Evolutionary conservation across 2,888 invertebrate species (phyloP).

Genomic region (Melieria omissa): DNA sequence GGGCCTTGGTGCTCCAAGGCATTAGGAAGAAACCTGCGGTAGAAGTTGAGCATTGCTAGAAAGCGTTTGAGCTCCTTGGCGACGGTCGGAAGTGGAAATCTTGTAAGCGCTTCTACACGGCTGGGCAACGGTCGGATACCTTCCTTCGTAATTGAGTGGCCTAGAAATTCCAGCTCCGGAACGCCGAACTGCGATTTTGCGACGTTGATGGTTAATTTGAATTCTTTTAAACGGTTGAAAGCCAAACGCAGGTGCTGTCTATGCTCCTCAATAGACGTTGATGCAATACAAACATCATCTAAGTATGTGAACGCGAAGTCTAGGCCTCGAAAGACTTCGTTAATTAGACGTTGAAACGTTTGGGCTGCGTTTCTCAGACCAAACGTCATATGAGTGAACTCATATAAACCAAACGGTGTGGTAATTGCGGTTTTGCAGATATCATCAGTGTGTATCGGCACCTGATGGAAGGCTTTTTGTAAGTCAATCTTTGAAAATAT

Average conservation of each 20-base stretch:
- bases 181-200: conserved; percentile 25
- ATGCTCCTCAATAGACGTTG: conserved; percentile 26
- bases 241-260: conserved; percentile 12
- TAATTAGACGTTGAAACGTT: conserved; percentile 43
- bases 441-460: conserved; percentile 22
- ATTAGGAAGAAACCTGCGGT: conserved; percentile 31
- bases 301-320: conserved; percentile 33
- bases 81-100: neutral
- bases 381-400: conserved; percentile 46
- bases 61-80: conserved; percentile 40
- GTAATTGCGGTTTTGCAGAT: conserved; percentile 28
- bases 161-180: conserved; percentile 45
- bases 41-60: conserved; percentile 31
- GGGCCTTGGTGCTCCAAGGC: conserved; percentile 27
- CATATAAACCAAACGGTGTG: conserved; percentile 8
- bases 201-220: conserved; percentile 30
- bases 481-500: conserved; percentile 32
- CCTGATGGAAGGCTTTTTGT: conserved; percentile 33
- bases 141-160: neutral
- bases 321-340: conserved; percentile 26
- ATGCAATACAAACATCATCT: conserved; percentile 33
- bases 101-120: neutral
- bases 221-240: conserved; percentile 13
- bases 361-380: conserved; percentile 31
- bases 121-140: conserved; percentile 11